Evolutionary conservation across 2,888 invertebrate genomes (phyloP).

Genomic region (Phania funesta): DNA sequence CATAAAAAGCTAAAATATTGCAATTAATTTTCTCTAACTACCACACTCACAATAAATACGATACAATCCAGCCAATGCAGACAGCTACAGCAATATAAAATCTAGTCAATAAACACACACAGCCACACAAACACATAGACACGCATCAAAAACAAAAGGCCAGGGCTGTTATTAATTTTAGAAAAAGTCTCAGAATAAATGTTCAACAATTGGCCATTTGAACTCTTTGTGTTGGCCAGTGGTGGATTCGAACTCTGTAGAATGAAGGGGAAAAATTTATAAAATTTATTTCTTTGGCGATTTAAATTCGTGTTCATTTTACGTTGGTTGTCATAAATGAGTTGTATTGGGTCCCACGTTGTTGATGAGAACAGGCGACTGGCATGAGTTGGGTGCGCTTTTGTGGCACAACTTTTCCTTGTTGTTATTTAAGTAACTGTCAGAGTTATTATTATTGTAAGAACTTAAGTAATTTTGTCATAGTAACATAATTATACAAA

Average conservation of each 20-base stretch:
- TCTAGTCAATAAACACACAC: background rate
- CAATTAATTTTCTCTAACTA: slow-evolving; percentile 57
- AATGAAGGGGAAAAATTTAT: background rate
- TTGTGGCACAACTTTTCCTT: background rate
- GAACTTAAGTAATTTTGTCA: too few species aligned
- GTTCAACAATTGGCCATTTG: slow-evolving; percentile 66
- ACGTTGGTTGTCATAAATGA: background rate
- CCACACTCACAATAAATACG: slow-evolving; percentile 19
- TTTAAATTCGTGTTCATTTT: background rate
- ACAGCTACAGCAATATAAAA: background rate
- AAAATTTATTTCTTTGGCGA: slow-evolving; percentile 35
- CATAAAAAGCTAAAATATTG: slow-evolving; percentile 64
- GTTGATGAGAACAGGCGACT: background rate
- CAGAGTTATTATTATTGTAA: slow-evolving; percentile 22
- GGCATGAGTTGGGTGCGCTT: background rate
- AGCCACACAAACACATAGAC: background rate
- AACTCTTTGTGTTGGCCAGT: slow-evolving; percentile 44
- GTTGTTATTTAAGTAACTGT: slow-evolving; percentile 29
- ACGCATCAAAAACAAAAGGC: background rate
- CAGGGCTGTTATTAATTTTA: background rate
- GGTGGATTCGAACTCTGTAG: background rate
- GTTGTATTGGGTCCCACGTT: background rate
- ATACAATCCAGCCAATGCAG: background rate
- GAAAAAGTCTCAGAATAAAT: slow-evolving; percentile 32
- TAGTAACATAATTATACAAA: slow-evolving; percentile 26